These are phyloP conservation scores for Motacilla tschutschensis DNA, from an alignment of 2,113 vertebrate species.

Conservation along the genomic window DNA sequence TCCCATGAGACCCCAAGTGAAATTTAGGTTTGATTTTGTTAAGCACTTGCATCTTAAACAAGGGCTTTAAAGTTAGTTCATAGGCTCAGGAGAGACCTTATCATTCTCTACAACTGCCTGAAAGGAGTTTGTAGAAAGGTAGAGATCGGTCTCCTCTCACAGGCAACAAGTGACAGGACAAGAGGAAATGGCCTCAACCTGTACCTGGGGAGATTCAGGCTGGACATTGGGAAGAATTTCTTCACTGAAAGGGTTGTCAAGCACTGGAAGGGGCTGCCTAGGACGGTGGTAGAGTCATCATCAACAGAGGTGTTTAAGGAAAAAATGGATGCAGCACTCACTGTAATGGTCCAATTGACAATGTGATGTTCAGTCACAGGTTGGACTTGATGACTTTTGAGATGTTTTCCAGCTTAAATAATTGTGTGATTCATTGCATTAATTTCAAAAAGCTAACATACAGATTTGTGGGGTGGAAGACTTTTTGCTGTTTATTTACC, in stretches of 20 bases:
- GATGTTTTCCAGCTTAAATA: background rate
- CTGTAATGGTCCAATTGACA: background rate
- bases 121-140: background rate
- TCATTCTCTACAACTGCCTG: background rate
- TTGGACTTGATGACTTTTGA: background rate
- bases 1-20: background rate
- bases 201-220: background rate
- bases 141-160: background rate
- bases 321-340: background rate
- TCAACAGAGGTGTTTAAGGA: background rate
- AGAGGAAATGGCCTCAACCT: background rate
- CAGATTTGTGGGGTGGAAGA: background rate
- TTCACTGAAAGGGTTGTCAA: background rate
- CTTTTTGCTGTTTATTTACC: background rate
- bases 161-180: background rate
- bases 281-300: background rate
- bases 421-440: background rate
- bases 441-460: background rate
- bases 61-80: background rate
- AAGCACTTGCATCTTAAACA: background rate
- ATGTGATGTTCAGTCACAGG: background rate
- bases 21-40: background rate
- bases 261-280: background rate
- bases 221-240: background rate
- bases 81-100: background rate